Percentiles rank a stretch among this genome's conserved stretches.
Conservation (phyloP, 2,797 vertebrate species). For the Lagocephalus sceleratus region DNA sequence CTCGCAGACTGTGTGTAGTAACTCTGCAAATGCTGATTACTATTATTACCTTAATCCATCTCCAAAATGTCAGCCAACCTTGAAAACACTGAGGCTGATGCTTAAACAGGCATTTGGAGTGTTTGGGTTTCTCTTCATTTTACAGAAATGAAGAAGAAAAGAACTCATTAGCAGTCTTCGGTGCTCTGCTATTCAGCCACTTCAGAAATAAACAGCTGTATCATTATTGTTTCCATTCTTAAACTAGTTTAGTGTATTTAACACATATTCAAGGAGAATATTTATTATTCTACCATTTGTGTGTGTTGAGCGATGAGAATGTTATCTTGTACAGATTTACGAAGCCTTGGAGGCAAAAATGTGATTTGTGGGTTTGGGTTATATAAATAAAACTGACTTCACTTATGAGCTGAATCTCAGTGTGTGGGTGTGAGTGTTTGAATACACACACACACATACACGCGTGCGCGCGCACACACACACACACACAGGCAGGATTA, state of each 20-base stretch:
- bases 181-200: too few relatives aligned
- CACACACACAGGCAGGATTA: constrained; percentile 12
- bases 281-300: too few relatives aligned
- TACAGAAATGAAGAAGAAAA: too few relatives aligned
- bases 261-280: not conserved
- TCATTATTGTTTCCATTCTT: not conserved
- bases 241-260: not conserved
- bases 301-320: not conserved
- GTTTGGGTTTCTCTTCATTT: too few relatives aligned
- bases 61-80: too few relatives aligned
- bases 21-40: not conserved
- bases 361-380: constrained; percentile 2
- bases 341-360: not conserved
- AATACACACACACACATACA: constrained; percentile 1
- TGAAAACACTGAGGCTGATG: too few relatives aligned
- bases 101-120: too few relatives aligned
- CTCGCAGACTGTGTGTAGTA: not conserved
- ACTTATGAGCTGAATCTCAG: constrained; percentile 5
- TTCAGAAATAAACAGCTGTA: not conserved
- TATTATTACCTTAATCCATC: too few relatives aligned
- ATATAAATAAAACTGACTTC: constrained; percentile 8
- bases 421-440: not conserved
- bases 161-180: too few relatives aligned
- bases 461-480: not conserved
- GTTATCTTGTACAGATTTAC: not conserved